Base-by-base conservation (phyloP, 1,140 invertebrate genomes). In the Trichoplusia ni region DNA sequence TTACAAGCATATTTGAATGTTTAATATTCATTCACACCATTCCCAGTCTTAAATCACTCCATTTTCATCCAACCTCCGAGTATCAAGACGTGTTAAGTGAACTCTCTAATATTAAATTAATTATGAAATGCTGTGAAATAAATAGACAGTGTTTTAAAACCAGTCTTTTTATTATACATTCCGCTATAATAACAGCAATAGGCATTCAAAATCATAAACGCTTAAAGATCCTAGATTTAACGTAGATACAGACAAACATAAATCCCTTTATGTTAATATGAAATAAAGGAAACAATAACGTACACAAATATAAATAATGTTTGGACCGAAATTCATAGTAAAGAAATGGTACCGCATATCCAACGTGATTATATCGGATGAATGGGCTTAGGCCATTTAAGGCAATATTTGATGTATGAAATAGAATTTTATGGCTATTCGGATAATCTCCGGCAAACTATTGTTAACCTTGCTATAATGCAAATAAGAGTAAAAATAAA, bases 301-400 rank as follows among this genome's bases (percentile, higher is more conserved):
- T 38, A 23, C 25, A 23, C 35, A 37, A 21, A 35, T 40, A 31
- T 25, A 54, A 25, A 13, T 33, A 35, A 38, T 16, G 51, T 21
- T 7, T 11, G 16, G 31, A 21, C 47, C 47, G 16, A 13, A 51
- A 51, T 33, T 54, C 18, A 16, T 5, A 35, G 33, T 9, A 35
- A 13, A 25, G 18, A 54, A 25, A 54, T 49, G 21, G 21, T 40
- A 13, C 47, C 29, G 19, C 35, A 35, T 54, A 54, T 37, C 19
- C 23, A 38, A 54, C 18, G 19, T 54, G 51, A 54, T 54, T 54
- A 38, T 54, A 11, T 23, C 51, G 18, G 29, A 25, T 54, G 51
- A 54, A n/a, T 11, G 19, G 31, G 5, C 18, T 25, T 21, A 38
- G 13, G 11, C 51, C 31, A 38, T 54, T 54, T 35, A 4, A 21